Evolutionary conservation across 2,113 vertebrate genomes (phyloP).

Genomic region (Ramphastos sulfuratus): DNA sequence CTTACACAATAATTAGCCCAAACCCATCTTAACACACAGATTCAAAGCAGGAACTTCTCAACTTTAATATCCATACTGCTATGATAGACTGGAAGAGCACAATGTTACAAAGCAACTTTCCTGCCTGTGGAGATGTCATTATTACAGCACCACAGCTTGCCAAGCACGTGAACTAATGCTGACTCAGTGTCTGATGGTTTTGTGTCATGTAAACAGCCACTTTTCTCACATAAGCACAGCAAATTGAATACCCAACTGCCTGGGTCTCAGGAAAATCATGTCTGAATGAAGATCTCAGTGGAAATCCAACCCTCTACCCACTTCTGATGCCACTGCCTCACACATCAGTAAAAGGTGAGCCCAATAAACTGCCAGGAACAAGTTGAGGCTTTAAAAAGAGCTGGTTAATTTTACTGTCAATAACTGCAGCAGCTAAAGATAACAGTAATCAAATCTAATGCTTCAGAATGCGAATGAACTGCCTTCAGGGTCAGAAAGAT

Average conservation of each 20-base stretch:
- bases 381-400: neutral
- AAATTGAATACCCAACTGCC: neutral
- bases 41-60: neutral
- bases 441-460: conserved; percentile 42
- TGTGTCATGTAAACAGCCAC: neutral
- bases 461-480: neutral
- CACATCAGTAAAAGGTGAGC: neutral
- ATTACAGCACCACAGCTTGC: neutral
- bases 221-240: neutral
- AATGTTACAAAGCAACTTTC: neutral
- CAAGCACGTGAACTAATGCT: neutral
- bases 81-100: neutral
- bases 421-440: conserved; percentile 23
- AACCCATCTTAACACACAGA: neutral
- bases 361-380: neutral
- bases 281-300: neutral
- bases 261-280: neutral
- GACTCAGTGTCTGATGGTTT: neutral
- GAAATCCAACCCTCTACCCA: neutral
- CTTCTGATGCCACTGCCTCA: neutral
- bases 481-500: neutral
- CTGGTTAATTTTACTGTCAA: conserved; percentile 32
- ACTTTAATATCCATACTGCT: neutral
- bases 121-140: neutral
- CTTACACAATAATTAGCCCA: neutral